These are phyloP conservation scores for Drosophila cognata DNA, from an alignment of 2,888 invertebrate species.

Conservation along the genomic window DNA sequence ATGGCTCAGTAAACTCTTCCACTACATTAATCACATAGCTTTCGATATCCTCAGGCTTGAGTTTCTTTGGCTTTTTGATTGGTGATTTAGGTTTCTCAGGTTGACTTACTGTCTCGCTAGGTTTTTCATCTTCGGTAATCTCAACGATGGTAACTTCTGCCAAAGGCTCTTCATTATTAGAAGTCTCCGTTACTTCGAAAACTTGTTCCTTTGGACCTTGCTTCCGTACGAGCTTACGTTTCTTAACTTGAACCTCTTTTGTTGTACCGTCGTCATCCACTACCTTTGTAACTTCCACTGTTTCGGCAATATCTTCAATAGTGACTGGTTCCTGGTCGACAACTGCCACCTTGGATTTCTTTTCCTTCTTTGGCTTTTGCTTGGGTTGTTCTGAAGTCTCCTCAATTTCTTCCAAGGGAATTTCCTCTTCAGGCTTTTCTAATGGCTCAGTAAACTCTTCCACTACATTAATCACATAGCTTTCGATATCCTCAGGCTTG, in stretches of 20 bases:
- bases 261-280: constrained; percentile 80
- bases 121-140: constrained; percentile 46
- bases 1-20: constrained; percentile 23
- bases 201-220: constrained; percentile 84
- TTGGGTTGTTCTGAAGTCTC: neutral
- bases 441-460: constrained; percentile 50
- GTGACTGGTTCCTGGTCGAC: constrained; percentile 29
- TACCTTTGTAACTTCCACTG: constrained; percentile 68
- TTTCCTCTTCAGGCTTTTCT: neutral
- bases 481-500: constrained; percentile 64
- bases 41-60: constrained; percentile 53
- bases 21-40: neutral
- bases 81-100: constrained; percentile 41
- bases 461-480: constrained; percentile 70
- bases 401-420: constrained; percentile 50
- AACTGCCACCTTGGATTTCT: neutral
- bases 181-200: constrained; percentile 59
- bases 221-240: constrained; percentile 84
- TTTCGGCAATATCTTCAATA: constrained; percentile 67
- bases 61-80: constrained; percentile 41
- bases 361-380: neutral
- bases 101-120: constrained; percentile 18
- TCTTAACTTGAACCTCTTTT: constrained; percentile 84
- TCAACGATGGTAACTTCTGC: neutral
- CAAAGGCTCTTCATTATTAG: neutral